A percentile compares a stretch with the other conserved stretches of the same genome.
Conservation (phyloP, 2,797 vertebrate species). For the Bradypodion pumilum region DNA sequence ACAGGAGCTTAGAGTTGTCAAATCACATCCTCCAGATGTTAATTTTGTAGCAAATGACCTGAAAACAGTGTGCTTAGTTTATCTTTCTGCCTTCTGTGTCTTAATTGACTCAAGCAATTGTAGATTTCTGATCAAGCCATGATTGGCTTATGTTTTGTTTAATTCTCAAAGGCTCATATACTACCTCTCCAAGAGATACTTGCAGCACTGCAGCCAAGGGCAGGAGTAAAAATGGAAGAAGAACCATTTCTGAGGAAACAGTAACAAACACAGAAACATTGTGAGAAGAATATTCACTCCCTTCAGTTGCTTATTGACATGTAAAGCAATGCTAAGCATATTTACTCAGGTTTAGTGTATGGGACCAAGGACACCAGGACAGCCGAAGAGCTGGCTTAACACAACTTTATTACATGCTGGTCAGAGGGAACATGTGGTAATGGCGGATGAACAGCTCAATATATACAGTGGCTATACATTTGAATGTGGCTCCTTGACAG, state of each 20-base stretch:
- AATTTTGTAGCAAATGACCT: background rate
- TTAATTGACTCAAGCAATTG: background rate
- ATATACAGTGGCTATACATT: too few species aligned
- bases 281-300: background rate
- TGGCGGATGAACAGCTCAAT: too few species aligned
- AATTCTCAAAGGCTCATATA: background rate
- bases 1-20: background rate
- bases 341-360: too few species aligned
- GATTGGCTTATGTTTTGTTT: background rate
- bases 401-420: too few species aligned
- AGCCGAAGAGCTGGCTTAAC: too few species aligned
- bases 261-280: background rate
- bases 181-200: background rate
- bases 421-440: too few species aligned
- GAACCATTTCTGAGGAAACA: constrained; percentile 12
- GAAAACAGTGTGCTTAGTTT: background rate
- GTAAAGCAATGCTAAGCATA: background rate
- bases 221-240: background rate
- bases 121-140: background rate
- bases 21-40: background rate
- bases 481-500: too few species aligned
- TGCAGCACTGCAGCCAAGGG: background rate
- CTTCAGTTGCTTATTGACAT: background rate
- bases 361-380: too few species aligned
- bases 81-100: background rate